Evolutionary conservation across 1,140 invertebrate genomes (phyloP), one percentile per base, ranked within the genome.

Genomic region (Drosophila sturtevanti): DNA sequence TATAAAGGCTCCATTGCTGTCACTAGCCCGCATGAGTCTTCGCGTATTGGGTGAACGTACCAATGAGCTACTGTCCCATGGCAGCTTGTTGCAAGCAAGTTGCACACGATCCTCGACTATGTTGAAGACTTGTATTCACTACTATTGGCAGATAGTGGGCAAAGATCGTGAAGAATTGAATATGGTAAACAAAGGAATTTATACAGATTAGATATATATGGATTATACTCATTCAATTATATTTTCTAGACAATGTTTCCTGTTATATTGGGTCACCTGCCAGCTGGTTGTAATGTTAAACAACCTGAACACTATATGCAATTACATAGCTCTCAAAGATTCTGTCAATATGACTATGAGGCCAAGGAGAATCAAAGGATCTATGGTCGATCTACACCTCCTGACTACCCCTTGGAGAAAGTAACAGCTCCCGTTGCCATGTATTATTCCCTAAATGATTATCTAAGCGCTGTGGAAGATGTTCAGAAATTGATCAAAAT

Each of bases 381-480:
- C 0, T 94, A 94, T 67, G 91, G 91, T 0, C 89, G 79, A 27
- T 4, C 71, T 0, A 87, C 59, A 12, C 94, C 94, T 11, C 94
- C 94, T 1, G 73, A 90, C 0, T 96, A 96, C 80, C 77, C 94
- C 59, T 68, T 95, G 0, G 81, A 87, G 1, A 94, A 92, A 22
- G 91, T 96, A 1, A 94, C 91, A 0, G 92, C 94, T 0, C 95
- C 95, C 0, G 93, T 96, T 1, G 94, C 93, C 22, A 77, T 97
- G 4, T 95, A 95, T 85, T 96, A 95, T 74, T 94, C 94, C 11
- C 93, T 94, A 27, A 95, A 95, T 71, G 97, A 98, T 84, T 95
- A 93, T 71, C 86, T 97, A 0, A 93, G 93, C 2, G 92, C 94
- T 55, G 91, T 93, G 1, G 75, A 79, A 18, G 95, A 95, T 87